phyloP scores from a whole-genome alignment of 2,888 invertebrate species.

The Polyploca ridens region DNA sequence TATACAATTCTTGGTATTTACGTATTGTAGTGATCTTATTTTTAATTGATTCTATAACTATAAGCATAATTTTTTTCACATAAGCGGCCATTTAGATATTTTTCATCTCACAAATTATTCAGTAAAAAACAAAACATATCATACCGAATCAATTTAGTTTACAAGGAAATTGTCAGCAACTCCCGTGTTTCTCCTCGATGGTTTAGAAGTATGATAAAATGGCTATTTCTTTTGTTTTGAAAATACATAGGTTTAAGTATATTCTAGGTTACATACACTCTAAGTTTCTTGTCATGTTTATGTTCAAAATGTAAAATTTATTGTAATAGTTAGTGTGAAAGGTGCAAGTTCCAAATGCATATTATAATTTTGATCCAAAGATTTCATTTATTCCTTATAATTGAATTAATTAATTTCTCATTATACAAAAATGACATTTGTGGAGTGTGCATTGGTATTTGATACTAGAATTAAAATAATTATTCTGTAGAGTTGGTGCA shows the following conservation, averaged over 20 bases:
- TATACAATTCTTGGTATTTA: constrained; percentile 85
- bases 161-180: constrained; percentile 63
- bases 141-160: constrained; percentile 73
- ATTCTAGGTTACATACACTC: constrained; percentile 61
- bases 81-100: constrained; percentile 76
- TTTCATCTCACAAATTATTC: constrained; percentile 77
- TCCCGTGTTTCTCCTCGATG: constrained; percentile 63
- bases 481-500: constrained; percentile 82
- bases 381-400: constrained; percentile 74
- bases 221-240: constrained; percentile 76
- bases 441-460: constrained; percentile 82
- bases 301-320: constrained; percentile 73
- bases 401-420: constrained; percentile 66
- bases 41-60: constrained; percentile 80
- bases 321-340: constrained; percentile 72
- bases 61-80: constrained; percentile 82
- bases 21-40: constrained; percentile 83
- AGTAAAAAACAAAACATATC: constrained; percentile 82
- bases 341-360: constrained; percentile 80
- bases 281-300: constrained; percentile 76
- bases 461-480: constrained; percentile 75
- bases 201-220: constrained; percentile 68
- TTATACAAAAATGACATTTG: constrained; percentile 77
- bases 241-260: constrained; percentile 77
- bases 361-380: constrained; percentile 83